These are phyloP conservation scores for Hippocampus kuda DNA, from an alignment of 2,797 vertebrate genomes.

Conservation along the genomic window DNA sequence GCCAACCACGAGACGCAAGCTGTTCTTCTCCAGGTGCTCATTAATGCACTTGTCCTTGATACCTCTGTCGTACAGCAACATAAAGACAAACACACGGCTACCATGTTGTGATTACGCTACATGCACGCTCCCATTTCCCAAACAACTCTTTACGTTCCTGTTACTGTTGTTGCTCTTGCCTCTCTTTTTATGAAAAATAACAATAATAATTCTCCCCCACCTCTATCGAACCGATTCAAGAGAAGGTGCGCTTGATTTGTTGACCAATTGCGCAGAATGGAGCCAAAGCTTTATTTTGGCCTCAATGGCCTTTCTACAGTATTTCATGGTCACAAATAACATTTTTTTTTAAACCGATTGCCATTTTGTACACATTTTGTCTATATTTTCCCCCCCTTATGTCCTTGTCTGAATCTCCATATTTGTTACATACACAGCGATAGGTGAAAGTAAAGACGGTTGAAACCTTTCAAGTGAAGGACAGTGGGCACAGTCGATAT, in stretches of 20 bases:
- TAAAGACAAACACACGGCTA: slow-evolving; percentile 63
- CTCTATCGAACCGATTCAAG: background rate
- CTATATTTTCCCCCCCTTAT: background rate
- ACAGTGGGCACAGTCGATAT: slow-evolving; percentile 50
- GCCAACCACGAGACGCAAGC: slow-evolving; percentile 71
- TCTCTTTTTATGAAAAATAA: slow-evolving; percentile 15
- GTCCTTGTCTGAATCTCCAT: background rate
- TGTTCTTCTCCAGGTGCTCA: slow-evolving; percentile 78
- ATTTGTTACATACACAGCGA: slow-evolving; percentile 7
- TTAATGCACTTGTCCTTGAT: slow-evolving; percentile 76
- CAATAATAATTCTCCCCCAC: background rate
- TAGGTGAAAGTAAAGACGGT: slow-evolving; percentile 39
- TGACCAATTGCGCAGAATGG: background rate
- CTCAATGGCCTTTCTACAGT: background rate
- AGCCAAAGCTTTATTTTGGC: too few relatives aligned
- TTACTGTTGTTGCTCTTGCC: slow-evolving; percentile 37
- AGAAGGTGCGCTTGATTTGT: background rate
- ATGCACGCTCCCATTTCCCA: slow-evolving; percentile 43
- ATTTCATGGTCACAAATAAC: background rate
- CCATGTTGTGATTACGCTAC: slow-evolving; percentile 66
- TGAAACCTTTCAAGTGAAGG: slow-evolving; percentile 53
- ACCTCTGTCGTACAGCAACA: slow-evolving; percentile 60
- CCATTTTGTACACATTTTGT: background rate
- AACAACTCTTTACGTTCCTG: slow-evolving; percentile 42
- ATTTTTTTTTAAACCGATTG: background rate